These are phyloP conservation scores for Myotis brandtii DNA, from an alignment of 2,113 vertebrate genomes.

Conservation along the genomic window DNA sequence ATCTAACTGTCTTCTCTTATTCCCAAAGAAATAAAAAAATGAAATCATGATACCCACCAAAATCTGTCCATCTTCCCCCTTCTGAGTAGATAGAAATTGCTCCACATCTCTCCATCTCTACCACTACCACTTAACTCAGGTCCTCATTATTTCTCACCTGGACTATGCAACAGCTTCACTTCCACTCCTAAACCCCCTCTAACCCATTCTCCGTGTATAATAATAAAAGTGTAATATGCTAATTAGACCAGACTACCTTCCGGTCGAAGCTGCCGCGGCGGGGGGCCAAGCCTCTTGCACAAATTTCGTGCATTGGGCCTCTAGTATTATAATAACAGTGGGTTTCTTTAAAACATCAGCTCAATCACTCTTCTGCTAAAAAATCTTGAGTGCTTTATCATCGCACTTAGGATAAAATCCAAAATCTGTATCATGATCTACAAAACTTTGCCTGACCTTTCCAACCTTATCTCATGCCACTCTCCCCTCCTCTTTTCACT, in stretches of 20 bases:
- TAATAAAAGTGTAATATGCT: not conserved
- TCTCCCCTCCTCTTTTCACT: not conserved
- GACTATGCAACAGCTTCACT: conserved; percentile 10
- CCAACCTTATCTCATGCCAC: not conserved
- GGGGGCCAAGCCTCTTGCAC: too few relatives aligned
- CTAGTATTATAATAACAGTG: not conserved
- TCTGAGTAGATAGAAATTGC: not conserved
- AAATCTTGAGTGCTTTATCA: not conserved
- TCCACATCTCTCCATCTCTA: not conserved
- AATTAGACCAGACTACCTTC: too few relatives aligned
- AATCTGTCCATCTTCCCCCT: not conserved
- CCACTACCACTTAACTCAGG: not conserved
- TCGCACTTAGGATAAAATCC: conserved; percentile 10
- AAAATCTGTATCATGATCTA: conserved; percentile 30
- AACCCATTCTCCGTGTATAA: not conserved
- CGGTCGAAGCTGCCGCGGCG: too few relatives aligned
- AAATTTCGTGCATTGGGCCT: too few relatives aligned
- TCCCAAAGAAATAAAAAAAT: not conserved
- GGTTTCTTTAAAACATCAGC: conserved; percentile 24
- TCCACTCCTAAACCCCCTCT: conserved; percentile 7
- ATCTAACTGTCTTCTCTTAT: not conserved
- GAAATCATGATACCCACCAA: not conserved
- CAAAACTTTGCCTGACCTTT: conserved; percentile 44
- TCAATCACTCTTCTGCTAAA: conserved; percentile 37
- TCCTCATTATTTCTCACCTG: not conserved